Evolutionary conservation across 2,888 invertebrate genomes (phyloP).

Genomic region (Steinernema carpocapsae): DNA sequence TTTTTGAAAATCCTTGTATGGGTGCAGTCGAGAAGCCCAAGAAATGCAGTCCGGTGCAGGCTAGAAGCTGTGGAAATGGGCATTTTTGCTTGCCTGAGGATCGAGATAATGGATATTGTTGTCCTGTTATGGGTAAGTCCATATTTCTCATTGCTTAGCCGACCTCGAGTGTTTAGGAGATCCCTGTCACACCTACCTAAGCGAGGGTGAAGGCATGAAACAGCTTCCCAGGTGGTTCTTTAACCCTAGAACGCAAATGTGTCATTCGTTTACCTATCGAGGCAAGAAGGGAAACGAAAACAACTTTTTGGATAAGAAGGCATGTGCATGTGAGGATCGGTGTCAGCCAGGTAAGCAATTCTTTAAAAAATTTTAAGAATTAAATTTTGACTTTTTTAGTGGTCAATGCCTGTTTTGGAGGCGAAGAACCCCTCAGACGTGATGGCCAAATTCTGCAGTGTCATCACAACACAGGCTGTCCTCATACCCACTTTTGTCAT

Average conservation of each 20-base stretch:
- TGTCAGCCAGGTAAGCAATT: slow-evolving; percentile 51
- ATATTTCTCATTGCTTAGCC: background rate
- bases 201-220: slow-evolving; percentile 50
- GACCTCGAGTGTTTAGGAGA: slow-evolving; percentile 47
- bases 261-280: slow-evolving; percentile 40
- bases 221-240: slow-evolving; percentile 57
- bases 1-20: slow-evolving; percentile 59
- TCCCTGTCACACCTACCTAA: slow-evolving; percentile 50
- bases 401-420: slow-evolving; percentile 55
- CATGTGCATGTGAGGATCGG: slow-evolving; percentile 40
- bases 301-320: slow-evolving; percentile 41
- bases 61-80: slow-evolving; percentile 40
- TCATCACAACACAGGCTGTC: slow-evolving; percentile 46
- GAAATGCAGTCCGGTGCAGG: slow-evolving; percentile 45
- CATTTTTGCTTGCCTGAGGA: slow-evolving; percentile 55
- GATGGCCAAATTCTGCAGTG: slow-evolving; percentile 52
- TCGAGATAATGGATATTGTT: slow-evolving; percentile 50
- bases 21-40: slow-evolving; percentile 50
- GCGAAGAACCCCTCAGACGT: slow-evolving; percentile 50
- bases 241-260: slow-evolving; percentile 49
- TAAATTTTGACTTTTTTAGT: slow-evolving; percentile 45
- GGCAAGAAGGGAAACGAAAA: slow-evolving; percentile 46
- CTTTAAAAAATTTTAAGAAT: background rate
- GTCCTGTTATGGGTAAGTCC: slow-evolving; percentile 2
- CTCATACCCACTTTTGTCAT: slow-evolving; percentile 59